Evolutionary conservation across 2,797 vertebrate genomes (phyloP), one percentile per base, ranked within the genome.

Genomic region (Spheniscus humboldti): DNA sequence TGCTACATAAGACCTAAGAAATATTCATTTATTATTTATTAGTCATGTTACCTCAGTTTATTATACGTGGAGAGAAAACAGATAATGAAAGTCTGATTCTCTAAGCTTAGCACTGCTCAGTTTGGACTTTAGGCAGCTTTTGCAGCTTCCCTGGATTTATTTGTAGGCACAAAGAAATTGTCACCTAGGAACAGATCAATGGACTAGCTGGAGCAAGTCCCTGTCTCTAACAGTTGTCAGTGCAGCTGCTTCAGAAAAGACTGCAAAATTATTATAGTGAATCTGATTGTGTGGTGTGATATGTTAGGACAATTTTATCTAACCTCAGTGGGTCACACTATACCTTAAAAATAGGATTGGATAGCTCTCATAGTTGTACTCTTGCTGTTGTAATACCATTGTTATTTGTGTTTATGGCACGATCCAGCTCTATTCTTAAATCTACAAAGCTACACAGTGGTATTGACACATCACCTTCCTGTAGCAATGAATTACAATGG

Each of bases 141-240:
- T 94, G 76, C 78, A 93, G 66, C 79, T 92, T 79, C 55, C 31
- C 35, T 55, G 48, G 8, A 60, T 83, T 94, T 90, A 71, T 93
- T 85, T 78, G 72, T 74, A 68, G 67, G 28, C 60, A 76, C 55
- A 23, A 47, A 79, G 84, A 90, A 79, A 71, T 62, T 82, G 63
- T 69, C 87, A 91, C 25, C 6, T 50, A 91, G 85, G 69, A 95
- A 88, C 33, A 94, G 92, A 89, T 95, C 81, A 92, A 73, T 86
- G 60, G 71, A 59, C 76, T 75, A 37, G 59, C 63, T 76, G 82
- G 77, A 66, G 52, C 35, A 82, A 43, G 76, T 17, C 25, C 5
- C n/a, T n/a, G 13, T 60, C 74, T 63, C 59, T 43, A 87, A 71
- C 30, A 77, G 43, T 85, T 86, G 67, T 78, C 33, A 25, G 24